Percentiles rank a stretch among this genome's conserved stretches.
phyloP scores from a whole-genome alignment of 2,797 vertebrate genomes.

The Sphenodon punctatus region DNA sequence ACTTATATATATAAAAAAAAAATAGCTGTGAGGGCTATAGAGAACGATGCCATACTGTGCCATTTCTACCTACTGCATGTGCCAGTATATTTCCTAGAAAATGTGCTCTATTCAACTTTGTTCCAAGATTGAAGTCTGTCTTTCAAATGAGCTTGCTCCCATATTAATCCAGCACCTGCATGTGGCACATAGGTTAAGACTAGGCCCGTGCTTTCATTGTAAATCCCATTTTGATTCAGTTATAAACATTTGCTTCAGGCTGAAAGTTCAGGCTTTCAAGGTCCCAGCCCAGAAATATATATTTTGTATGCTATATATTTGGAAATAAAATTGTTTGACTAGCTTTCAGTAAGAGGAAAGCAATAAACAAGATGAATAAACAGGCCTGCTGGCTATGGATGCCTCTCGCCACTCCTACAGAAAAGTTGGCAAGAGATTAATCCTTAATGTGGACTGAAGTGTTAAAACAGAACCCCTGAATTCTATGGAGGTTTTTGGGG shows the following conservation, averaged over 20 bases:
- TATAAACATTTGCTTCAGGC: neutral
- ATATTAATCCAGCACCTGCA: neutral
- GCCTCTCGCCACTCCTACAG: neutral
- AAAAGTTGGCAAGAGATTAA: neutral
- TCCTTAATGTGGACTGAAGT: neutral
- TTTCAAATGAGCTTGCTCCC: neutral
- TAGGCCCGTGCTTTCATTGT: neutral
- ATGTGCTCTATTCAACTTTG: neutral
- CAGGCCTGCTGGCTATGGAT: neutral
- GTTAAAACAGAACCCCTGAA: neutral
- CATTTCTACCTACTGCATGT: neutral
- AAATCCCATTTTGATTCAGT: neutral
- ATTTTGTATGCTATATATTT: neutral
- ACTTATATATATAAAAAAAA: too few species aligned
- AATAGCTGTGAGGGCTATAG: neutral
- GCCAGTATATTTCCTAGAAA: neutral
- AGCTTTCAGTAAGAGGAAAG: neutral
- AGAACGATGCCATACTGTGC: neutral
- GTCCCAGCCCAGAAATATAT: neutral
- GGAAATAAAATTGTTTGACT: neutral
- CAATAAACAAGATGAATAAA: neutral
- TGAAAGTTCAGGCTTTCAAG: neutral
- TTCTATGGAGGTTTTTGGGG: neutral
- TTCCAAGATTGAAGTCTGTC: neutral
- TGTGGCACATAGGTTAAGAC: neutral